Conservation (phyloP, 2,113 vertebrate genomes). For the Gnathonemus echidnorhynchus region DNA sequence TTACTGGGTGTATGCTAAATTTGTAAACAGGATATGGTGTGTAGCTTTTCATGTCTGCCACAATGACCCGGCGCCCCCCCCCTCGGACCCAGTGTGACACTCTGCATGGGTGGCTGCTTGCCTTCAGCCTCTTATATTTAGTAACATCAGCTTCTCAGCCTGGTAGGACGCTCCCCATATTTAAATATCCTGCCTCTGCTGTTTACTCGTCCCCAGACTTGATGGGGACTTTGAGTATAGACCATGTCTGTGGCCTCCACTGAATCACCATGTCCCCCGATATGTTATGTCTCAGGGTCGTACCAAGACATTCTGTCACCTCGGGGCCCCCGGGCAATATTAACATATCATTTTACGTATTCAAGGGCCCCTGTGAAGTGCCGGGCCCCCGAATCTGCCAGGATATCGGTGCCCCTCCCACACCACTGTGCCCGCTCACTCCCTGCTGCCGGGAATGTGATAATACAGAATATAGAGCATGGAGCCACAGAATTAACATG, state of each 20-base stretch:
- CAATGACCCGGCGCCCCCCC: slow-evolving; percentile 43
- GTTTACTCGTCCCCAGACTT: background rate
- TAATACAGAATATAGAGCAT: background rate
- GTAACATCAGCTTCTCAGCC: background rate
- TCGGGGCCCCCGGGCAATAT: background rate
- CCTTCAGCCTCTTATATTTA: background rate
- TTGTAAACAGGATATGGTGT: slow-evolving; percentile 48
- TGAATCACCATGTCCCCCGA: background rate
- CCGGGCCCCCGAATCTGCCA: background rate
- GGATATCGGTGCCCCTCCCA: background rate
- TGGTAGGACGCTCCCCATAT: background rate
- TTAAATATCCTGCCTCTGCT: background rate
- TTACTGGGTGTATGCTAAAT: slow-evolving; percentile 48
- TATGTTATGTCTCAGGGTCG: background rate
- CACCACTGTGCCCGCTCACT: background rate
- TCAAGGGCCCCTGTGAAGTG: background rate
- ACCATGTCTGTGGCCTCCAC: background rate
- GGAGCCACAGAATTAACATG: background rate
- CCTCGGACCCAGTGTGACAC: background rate
- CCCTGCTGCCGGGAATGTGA: background rate
- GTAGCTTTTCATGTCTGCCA: slow-evolving; percentile 56
- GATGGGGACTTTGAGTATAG: background rate
- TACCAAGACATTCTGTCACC: background rate
- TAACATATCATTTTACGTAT: background rate
- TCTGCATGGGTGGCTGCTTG: background rate